Percentiles rank a stretch among this genome's conserved stretches.
These are phyloP conservation scores for Cephalotes varians DNA, from an alignment of 2,888 invertebrate genomes.

Conservation along the genomic window DNA sequence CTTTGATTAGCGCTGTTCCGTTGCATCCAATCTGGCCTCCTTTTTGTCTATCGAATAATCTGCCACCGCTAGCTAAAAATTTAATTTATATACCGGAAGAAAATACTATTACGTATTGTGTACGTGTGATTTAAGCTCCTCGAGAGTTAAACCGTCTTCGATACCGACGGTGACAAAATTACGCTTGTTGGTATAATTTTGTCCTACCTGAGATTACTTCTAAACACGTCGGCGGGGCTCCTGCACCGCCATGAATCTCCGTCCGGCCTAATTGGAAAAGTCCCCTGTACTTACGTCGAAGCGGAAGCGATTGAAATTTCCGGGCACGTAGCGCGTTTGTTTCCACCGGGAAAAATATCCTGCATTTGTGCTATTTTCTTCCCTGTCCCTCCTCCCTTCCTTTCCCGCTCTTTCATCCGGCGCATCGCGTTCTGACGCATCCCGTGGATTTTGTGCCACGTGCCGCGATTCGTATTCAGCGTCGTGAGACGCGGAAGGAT, in stretches of 20 bases:
- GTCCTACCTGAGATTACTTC: neutral
- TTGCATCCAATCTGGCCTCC: constrained; percentile 38
- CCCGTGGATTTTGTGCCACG: constrained; percentile 61
- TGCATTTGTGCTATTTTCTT: constrained; percentile 43
- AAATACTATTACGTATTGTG: neutral
- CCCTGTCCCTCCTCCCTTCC: neutral
- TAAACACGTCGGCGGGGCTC: constrained; percentile 29
- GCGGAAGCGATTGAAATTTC: constrained; percentile 69
- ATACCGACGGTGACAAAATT: neutral
- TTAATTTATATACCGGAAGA: constrained; percentile 1
- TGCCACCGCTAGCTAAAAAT: constrained; percentile 4
- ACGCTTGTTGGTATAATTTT: constrained; percentile 1
- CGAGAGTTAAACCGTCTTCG: neutral
- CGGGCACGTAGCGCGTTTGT: constrained; percentile 76
- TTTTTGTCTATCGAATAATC: constrained; percentile 26
- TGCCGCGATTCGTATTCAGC: constrained; percentile 72
- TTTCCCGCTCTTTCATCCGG: neutral
- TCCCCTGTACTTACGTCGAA: constrained; percentile 62
- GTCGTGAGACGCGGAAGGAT: constrained; percentile 58
- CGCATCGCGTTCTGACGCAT: constrained; percentile 50
- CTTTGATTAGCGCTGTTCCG: constrained; percentile 40
- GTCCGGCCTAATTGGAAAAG: constrained; percentile 79
- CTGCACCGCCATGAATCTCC: constrained; percentile 74
- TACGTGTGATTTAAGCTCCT: neutral
- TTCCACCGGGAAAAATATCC: constrained; percentile 74